Base-by-base conservation (phyloP, 35 echinoderm and acorn worm species). In the Holothuria glaberrima region DNA sequence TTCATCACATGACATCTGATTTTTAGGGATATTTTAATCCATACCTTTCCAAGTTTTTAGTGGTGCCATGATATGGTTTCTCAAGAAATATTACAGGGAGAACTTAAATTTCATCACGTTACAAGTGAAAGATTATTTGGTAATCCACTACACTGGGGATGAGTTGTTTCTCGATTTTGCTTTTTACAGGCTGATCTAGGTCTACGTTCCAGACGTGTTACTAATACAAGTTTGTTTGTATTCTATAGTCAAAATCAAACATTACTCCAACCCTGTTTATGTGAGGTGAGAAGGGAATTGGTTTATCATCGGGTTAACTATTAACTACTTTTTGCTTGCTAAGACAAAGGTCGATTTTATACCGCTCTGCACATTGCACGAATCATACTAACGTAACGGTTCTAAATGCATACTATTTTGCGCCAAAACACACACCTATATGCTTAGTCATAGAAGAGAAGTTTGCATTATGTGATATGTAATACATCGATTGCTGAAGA, bases 311-410 rank as follows among this genome's bases (percentile, higher is more conserved):
- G 12, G 34, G 57, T 84, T 84, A 84, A 59, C n/a, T 38, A 84
- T 84, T 84, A 84, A 84, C 80, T n/a, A 63, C 36, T 61, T 61
- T 36, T 57, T 61, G 80, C 48, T 84, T 84, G 33, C 52, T 33
- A 38, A 84, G 52, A 84, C 80, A 84, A 84, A 84, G 80, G 80
- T 84, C 80, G 80, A 61, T 78, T 78, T 48, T 29, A 28, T 33
- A 20, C 28, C 20, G 9, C 34, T 78, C 32, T 61, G 10, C 61
- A 62, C 12, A 18, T 20, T 33, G 58, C 58, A 84, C 80, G 34
- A 84, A 84, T 61, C 33, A 28, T 56, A 57, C 57, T 56, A 63
- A 61, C 52, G 56, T 29, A 61, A 82, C 80, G 80, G 18, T 60
- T 56, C 52, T 48, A 48, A 20, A 58, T 33, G 34, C 29, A 84